Conservation (phyloP, 2,888 invertebrate genomes). For the Germaria angustata region DNA sequence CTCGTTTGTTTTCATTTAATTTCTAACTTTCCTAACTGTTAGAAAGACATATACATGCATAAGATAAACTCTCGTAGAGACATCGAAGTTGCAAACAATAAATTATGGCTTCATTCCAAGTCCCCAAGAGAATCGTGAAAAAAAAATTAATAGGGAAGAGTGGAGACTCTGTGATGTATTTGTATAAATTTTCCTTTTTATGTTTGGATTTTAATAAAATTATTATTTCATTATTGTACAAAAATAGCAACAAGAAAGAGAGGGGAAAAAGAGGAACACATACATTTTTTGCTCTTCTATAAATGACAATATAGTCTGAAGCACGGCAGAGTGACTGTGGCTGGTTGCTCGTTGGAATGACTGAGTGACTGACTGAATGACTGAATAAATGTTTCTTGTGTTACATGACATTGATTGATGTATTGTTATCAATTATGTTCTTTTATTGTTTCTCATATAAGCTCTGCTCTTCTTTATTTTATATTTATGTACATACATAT, state of each 20-base stretch:
- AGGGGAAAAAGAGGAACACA: neutral
- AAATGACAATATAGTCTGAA: conserved; percentile 16
- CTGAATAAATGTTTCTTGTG: conserved; percentile 50
- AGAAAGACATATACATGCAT: neutral
- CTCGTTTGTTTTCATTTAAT: neutral
- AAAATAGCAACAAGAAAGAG: neutral
- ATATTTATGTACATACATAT: neutral
- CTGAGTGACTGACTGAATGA: conserved; percentile 22
- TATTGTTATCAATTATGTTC: conserved; percentile 65
- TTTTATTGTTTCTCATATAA: conserved; percentile 32
- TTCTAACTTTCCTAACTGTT: neutral
- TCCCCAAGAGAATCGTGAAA: conserved; percentile 5
- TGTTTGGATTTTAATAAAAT: conserved; percentile 43
- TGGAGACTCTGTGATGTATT: neutral
- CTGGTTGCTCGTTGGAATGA: neutral
- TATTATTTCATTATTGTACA: conserved; percentile 42
- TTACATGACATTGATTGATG: conserved; percentile 64
- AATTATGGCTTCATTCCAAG: conserved; percentile 19
- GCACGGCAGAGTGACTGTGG: neutral
- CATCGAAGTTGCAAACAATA: conserved; percentile 20
- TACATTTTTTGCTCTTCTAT: neutral
- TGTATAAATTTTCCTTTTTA: conserved; percentile 7
- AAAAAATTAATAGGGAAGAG: neutral
- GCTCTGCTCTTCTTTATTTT: conserved; percentile 26
- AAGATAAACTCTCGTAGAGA: conserved; percentile 14